These are phyloP conservation scores for Nansenia antarctica DNA, from an alignment of 2,113 vertebrate genomes.

Conservation along the genomic window DNA sequence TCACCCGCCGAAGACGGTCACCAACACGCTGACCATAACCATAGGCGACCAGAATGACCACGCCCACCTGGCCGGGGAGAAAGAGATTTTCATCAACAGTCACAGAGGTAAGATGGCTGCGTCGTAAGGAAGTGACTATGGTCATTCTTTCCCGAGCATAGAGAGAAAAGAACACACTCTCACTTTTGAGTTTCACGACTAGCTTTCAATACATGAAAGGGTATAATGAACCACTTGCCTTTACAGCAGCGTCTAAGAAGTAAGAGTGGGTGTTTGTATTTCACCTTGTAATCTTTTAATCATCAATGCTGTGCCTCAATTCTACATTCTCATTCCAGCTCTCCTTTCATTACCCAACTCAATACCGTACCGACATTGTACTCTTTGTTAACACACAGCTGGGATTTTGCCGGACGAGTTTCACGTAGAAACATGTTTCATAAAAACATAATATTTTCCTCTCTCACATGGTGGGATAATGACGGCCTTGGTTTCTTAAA, in stretches of 20 bases:
- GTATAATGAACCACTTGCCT: too few species aligned
- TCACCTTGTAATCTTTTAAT: too few species aligned
- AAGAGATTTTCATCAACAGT: slow-evolving; percentile 81
- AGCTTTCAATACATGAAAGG: too few species aligned
- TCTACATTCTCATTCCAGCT: too few species aligned
- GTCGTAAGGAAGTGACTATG: too few species aligned
- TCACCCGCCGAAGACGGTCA: slow-evolving; percentile 80
- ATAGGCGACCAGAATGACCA: slow-evolving; percentile 90
- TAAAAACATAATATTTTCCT: neutral
- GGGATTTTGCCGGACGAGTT: neutral
- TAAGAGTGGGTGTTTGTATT: too few species aligned
- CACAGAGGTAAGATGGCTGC: slow-evolving; percentile 74
- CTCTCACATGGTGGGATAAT: neutral
- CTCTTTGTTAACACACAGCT: neutral
- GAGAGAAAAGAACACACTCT: too few species aligned
- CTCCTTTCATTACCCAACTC: neutral
- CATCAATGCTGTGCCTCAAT: too few species aligned
- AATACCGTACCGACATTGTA: neutral
- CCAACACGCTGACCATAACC: slow-evolving; percentile 82
- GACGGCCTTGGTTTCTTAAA: neutral
- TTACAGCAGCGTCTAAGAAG: too few species aligned
- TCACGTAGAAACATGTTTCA: neutral
- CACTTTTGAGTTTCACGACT: too few species aligned
- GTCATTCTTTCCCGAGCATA: too few species aligned
- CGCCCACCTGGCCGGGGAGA: slow-evolving; percentile 80